A percentile compares a stretch with the other conserved stretches of the same genome.
These are phyloP conservation scores for Drosophila pallidifrons DNA, from an alignment of 1,140 invertebrate genomes.

Conservation along the genomic window DNA sequence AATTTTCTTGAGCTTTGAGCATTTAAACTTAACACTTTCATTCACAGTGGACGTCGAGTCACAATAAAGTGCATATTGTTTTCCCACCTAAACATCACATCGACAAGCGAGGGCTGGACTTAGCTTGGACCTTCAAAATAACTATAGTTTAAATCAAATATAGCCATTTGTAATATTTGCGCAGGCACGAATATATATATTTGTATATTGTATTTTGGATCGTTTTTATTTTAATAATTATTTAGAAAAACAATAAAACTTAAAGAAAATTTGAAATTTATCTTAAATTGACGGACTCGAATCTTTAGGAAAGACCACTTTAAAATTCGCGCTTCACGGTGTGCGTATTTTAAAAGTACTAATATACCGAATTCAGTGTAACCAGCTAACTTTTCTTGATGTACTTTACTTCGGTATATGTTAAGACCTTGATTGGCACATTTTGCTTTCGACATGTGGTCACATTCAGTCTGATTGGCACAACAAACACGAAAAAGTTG, in stretches of 20 bases:
- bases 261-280: too few species aligned
- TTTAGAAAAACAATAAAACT: too few species aligned
- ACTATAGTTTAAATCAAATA: constrained; percentile 39
- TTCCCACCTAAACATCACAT: constrained; percentile 79
- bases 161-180: neutral
- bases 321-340: neutral
- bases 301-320: too few species aligned
- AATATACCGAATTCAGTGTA: neutral
- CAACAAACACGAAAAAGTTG: constrained; percentile 72
- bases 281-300: too few species aligned
- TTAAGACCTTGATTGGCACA: neutral
- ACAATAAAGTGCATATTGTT: constrained; percentile 58
- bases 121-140: constrained; percentile 81
- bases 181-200: neutral
- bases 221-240: neutral
- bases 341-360: too few species aligned
- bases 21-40: neutral
- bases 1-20: neutral
- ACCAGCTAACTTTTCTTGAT: neutral
- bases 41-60: constrained; percentile 62
- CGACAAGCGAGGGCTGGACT: constrained; percentile 70
- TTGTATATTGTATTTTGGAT: constrained; percentile 6
- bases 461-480: constrained; percentile 53
- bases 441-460: neutral
- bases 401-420: neutral